phyloP scores from a whole-genome alignment of 2,113 vertebrate species.

The Pluvianellus socialis region DNA sequence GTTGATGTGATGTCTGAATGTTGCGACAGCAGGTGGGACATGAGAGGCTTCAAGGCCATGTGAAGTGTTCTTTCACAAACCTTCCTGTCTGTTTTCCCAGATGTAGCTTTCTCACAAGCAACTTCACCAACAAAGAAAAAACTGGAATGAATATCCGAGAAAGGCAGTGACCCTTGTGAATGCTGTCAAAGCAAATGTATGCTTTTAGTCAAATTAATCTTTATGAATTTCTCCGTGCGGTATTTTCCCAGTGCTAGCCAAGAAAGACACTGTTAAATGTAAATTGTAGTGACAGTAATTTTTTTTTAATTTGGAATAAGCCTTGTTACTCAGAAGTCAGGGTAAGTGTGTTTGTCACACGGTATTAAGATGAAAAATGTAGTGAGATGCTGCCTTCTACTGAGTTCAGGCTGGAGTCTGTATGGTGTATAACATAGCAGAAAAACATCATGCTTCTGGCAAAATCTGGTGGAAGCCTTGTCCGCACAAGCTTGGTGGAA shows the following conservation, averaged over 20 bases:
- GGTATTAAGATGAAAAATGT: not conserved
- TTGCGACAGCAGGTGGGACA: not conserved
- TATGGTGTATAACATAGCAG: not conserved
- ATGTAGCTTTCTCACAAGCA: not conserved
- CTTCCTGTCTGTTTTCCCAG: not conserved
- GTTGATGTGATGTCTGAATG: not conserved
- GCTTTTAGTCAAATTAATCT: constrained; percentile 23
- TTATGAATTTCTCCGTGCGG: constrained; percentile 16
- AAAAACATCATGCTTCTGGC: not conserved
- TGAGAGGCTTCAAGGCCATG: not conserved
- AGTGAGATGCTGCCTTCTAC: not conserved
- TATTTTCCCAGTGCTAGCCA: not conserved
- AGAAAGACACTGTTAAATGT: constrained; percentile 6
- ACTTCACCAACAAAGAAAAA: not conserved
- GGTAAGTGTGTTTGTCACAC: not conserved
- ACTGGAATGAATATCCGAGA: not conserved
- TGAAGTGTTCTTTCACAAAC: not conserved
- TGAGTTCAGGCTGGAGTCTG: not conserved
- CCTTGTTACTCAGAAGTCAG: not conserved
- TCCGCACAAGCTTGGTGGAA: not conserved
- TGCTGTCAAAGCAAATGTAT: constrained; percentile 16
- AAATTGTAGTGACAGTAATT: constrained; percentile 35
- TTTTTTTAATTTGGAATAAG: not conserved
- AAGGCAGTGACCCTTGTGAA: not conserved
- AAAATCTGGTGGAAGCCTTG: not conserved